Base-by-base conservation (phyloP, 2,888 invertebrate species). In the Eledona agricola region DNA sequence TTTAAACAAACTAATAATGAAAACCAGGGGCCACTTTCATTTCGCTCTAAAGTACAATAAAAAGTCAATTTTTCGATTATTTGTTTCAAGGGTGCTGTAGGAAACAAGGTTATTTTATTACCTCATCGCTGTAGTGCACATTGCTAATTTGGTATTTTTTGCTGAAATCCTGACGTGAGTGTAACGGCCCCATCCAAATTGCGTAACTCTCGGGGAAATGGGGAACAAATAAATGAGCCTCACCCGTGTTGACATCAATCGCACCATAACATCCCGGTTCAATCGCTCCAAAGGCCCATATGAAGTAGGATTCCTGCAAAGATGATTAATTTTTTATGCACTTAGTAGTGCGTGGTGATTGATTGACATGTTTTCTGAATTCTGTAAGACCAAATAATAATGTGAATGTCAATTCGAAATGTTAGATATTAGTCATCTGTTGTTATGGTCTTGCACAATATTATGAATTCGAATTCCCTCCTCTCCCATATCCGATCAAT, bases 181-280 rank as follows among this genome's bases (percentile, higher is more conserved):
- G 80, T 20, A 96, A 79, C 49, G 85, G 88, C 22, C 98, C 99
- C 89, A 95, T 91, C 96, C 96, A 98, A 9, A 95, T 86, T 43
- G 89, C 91, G 77, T 97, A 97, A 35, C 88, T 87, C 2, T 85
- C 85, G 0, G 93, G 90, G 4, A 96, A 80, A 35, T 87, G 83
- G 0, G 96, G 96, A 6, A 95, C 86, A 79, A 98, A 97, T 11
- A 99, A 78, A 45, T 87, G 79, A 0, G 89, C 78, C 13, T 81
- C 80, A 1, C 87, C 88, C 1, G 84, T 85, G 4, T 78, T 78
- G 0, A 93, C 83, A 59, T 92, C 87, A 23, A 97, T 75, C 1
- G 87, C 88, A 29, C 96, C 96, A 75, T 83, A 95, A 72, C 90
- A 97, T 38, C 88, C 93, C 0, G 96, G 91, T 70, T 98, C 98